Percentiles rank a stretch among this genome's conserved stretches.
These are phyloP conservation scores for Anorthoa munda DNA, from an alignment of 2,888 invertebrate genomes.

Conservation along the genomic window DNA sequence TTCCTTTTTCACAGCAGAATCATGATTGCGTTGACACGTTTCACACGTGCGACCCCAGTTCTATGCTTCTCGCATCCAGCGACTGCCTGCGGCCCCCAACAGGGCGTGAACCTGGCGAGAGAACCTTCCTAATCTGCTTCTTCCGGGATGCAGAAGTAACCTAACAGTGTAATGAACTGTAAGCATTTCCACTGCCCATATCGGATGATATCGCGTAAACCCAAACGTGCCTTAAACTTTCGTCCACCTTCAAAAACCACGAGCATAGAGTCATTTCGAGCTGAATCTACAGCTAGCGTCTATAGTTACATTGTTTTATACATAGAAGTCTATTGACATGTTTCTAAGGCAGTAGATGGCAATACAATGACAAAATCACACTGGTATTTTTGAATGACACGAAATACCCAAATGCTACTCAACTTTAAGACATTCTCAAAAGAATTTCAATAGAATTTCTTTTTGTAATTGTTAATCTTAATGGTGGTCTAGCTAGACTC, in stretches of 20 bases:
- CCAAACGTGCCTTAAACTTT: not conserved
- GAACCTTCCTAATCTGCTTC: not conserved
- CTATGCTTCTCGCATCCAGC: not conserved
- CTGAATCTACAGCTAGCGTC: slow-evolving; percentile 39
- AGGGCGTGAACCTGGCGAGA: not conserved
- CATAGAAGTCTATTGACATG: slow-evolving; percentile 32
- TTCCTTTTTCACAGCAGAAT: too few relatives aligned
- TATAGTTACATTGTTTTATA: slow-evolving; percentile 21
- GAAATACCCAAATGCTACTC: slow-evolving; percentile 5
- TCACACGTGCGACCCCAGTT: too few relatives aligned
- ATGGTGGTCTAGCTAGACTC: too few relatives aligned
- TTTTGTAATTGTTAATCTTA: not conserved
- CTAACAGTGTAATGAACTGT: not conserved
- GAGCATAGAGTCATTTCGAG: not conserved
- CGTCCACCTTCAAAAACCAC: not conserved
- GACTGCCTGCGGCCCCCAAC: not conserved
- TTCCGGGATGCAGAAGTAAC: not conserved
- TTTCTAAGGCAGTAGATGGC: slow-evolving; percentile 55
- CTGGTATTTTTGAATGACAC: not conserved
- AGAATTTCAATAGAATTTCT: too few relatives aligned
- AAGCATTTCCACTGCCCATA: not conserved
- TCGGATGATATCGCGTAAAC: not conserved
- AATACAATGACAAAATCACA: slow-evolving; percentile 27
- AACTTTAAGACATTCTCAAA: not conserved
- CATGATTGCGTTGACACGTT: too few relatives aligned